Evolutionary conservation across 2,113 vertebrate genomes (phyloP).

Genomic region (Thalassoma bifasciatum): DNA sequence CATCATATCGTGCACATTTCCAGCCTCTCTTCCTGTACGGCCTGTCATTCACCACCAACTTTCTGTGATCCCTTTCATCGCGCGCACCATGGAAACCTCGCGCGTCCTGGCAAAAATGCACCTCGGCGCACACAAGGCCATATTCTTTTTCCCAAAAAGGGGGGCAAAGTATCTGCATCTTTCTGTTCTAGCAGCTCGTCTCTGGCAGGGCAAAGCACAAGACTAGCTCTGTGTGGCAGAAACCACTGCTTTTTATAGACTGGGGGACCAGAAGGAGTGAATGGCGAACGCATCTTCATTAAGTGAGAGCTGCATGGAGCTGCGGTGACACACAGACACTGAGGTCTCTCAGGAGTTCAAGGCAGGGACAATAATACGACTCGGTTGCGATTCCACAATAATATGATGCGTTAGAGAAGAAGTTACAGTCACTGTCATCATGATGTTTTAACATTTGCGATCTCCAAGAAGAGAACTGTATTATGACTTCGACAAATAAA

Average conservation of each 20-base stretch:
- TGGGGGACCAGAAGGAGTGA: constrained; percentile 73
- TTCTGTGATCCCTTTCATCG: constrained; percentile 85
- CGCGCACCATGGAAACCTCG: constrained; percentile 85
- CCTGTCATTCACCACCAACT: constrained; percentile 81
- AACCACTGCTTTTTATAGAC: constrained; percentile 84
- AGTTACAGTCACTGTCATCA: constrained; percentile 21
- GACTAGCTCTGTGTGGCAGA: constrained; percentile 79
- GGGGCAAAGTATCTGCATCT: constrained; percentile 84
- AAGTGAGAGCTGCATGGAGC: constrained; percentile 71
- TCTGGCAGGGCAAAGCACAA: constrained; percentile 78
- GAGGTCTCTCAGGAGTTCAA: constrained; percentile 55
- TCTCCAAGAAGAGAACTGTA: not conserved
- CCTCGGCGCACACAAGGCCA: constrained; percentile 83
- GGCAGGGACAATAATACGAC: constrained; percentile 23
- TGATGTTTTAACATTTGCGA: constrained; percentile 18
- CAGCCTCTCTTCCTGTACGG: constrained; percentile 76
- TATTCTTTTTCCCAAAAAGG: constrained; percentile 68
- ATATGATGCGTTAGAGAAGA: constrained; percentile 19
- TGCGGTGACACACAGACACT: constrained; percentile 56
- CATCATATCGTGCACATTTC: constrained; percentile 79
- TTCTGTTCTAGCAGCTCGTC: constrained; percentile 77
- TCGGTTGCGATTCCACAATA: constrained; percentile 30
- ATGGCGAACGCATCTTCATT: constrained; percentile 80
- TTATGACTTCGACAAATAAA: no score
- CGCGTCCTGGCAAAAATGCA: constrained; percentile 85